Base-by-base conservation (phyloP, 2,888 invertebrate species). In the Drosophila percnosoma region DNA sequence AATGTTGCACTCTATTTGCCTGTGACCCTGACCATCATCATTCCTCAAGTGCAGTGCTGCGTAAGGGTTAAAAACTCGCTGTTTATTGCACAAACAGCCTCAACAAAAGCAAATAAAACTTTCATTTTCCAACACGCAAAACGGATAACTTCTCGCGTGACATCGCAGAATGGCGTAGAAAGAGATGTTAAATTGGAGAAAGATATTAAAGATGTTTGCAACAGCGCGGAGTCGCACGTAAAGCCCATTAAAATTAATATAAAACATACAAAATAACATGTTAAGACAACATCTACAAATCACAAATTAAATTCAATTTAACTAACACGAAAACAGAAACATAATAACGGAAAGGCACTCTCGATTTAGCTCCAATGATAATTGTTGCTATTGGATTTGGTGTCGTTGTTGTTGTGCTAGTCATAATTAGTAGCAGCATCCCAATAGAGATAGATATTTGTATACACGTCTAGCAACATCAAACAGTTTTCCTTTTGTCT, bases 41-140 rank as follows among this genome's bases (percentile, higher is more conserved):
- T 40, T 45, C 51, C 33, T 42, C 38, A 36, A 33, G n/a, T 36
- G 40, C 58, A 31, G 15, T 40, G 29, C n/a, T 53, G 42, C 10
- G 15, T 6, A 61, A 58, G 80, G 80, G 70, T 75, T 70, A 75
- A 69, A 55, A 51, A 55, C 62, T 59, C 29, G 31, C 42, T 29
- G 21, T 62, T 68, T 79, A 68, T 64, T 61, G 64, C 59, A 63
- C 60, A 62, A 72, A 67, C 36, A 61, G 49, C 42, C 57, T 6
- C 29, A 45, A 18, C 27, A 36, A n/a, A 34, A 34, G 54, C 61
- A n/a, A 63, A 53, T 49, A 77, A 78, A 89, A 91, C 91, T 91
- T 91, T 91, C 92, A 86, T 91, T 91, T 91, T 91, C 84, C 73
- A 73, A 59, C 75, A 78, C 76, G 80, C 83, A 69, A 83, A 73